Evolutionary conservation across 2,888 invertebrate species (phyloP), one percentile per base, ranked within the genome.

Genomic region (Aspidapion aeneum): DNA sequence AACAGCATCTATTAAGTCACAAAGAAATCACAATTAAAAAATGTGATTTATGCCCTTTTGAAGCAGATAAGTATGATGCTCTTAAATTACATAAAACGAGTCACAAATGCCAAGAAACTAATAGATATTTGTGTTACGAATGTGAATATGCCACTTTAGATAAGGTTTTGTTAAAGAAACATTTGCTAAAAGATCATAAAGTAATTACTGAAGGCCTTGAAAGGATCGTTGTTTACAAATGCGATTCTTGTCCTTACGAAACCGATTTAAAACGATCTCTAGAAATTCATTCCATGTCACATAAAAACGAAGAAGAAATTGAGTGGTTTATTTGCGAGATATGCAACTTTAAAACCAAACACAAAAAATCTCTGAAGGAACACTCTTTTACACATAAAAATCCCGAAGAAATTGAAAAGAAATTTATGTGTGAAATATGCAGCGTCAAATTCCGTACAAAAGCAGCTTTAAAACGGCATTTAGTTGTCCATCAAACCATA

Each of bases 341-440:
- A 3, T 62, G 62, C 22, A 9, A 12, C 1, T 58, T 49, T 16
- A 58, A 9, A 16, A 54, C 62, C 1, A 54, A 58, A 19, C 51
- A 54, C 52, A 62, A 62, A 12, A 18, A 21, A 12, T 22, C 51
- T 12, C 58, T 62, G 2, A 58, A 52, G 35, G 17, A 2, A n/a
- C 62, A 62, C 48, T 35, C 35, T 3, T 35, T 35, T 12, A 35
- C 35, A 12, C 35, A 35, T 12, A 35, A 35, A 12, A 35, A 35
- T 7, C 35, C 35, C 35, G 35, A 35, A 35, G 35, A 35, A 12
- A 35, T 35, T 12, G 35, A 35, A 12, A 35, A 35, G 12, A 35
- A 35, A 12, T 35, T 35, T 12, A 35, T 35, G 35, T 35, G 35
- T 12, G 35, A 35, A 35, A 35, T 35, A 7, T 35, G 35, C 12